Conservation (phyloP, 2,888 invertebrate species). For the Ellobium chinense region DNA sequence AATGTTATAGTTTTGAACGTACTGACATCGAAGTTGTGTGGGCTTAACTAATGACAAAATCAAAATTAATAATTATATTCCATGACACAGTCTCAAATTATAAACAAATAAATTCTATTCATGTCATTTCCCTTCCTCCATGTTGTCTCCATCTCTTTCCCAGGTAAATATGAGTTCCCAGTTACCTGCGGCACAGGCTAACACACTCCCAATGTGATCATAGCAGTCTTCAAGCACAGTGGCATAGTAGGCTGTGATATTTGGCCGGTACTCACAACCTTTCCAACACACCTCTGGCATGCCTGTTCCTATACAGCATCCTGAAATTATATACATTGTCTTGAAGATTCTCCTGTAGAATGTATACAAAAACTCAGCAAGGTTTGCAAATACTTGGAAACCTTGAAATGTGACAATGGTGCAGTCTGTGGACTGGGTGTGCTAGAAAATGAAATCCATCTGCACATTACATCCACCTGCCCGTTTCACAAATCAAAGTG, state of each 20-base stretch:
- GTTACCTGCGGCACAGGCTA: slow-evolving; percentile 40
- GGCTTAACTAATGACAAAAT: too few relatives aligned
- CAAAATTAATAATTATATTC: too few relatives aligned
- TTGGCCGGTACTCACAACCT: slow-evolving; percentile 35
- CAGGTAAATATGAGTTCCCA: too few relatives aligned
- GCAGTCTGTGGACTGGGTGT: too few relatives aligned
- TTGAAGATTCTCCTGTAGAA: neutral
- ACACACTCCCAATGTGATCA: slow-evolving; percentile 30
- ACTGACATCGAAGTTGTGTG: too few relatives aligned
- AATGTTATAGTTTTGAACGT: too few relatives aligned
- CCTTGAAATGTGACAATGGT: too few relatives aligned
- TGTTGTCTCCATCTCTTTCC: neutral
- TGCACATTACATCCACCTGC: too few relatives aligned
- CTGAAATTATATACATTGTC: neutral
- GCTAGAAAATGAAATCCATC: too few relatives aligned
- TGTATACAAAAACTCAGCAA: too few relatives aligned
- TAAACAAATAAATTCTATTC: neutral
- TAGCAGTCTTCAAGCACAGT: neutral
- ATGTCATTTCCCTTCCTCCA: neutral
- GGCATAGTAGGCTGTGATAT: slow-evolving; percentile 30
- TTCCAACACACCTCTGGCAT: slow-evolving; percentile 40
- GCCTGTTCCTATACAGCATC: slow-evolving; percentile 24
- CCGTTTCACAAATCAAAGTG: too few relatives aligned
- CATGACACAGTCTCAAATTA: neutral
- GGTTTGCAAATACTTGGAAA: too few relatives aligned